phyloP scores from a whole-genome alignment of 2,797 vertebrate genomes.

The Taeniopygia guttata region DNA sequence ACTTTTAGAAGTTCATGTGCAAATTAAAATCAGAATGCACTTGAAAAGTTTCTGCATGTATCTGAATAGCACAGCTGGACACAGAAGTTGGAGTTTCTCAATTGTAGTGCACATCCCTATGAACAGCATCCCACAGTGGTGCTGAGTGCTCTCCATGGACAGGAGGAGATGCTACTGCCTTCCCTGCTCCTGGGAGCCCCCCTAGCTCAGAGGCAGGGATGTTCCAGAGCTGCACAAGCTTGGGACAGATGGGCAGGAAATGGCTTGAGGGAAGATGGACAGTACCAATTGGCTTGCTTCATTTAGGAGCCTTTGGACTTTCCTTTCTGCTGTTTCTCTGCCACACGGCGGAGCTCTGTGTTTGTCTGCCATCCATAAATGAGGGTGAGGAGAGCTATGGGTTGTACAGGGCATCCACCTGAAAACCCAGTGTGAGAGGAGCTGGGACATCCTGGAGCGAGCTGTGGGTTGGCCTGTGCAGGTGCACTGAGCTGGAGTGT shows the following conservation, averaged over 20 bases:
- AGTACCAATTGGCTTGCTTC: background rate
- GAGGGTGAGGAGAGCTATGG: background rate
- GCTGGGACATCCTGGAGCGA: rapidly evolving
- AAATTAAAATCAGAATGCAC: background rate
- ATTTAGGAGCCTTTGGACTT: background rate
- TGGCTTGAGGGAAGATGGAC: background rate
- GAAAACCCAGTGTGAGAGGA: rapidly evolving
- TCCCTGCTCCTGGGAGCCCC: background rate
- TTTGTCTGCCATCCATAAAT: background rate
- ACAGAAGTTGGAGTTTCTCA: background rate
- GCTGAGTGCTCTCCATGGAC: rapidly evolving
- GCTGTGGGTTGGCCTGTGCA: background rate
- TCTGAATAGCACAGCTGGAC: background rate
- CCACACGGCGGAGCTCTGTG: background rate
- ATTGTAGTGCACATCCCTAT: rapidly evolving
- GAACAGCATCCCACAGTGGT: background rate
- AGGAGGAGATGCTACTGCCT: background rate
- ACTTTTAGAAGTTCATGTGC: background rate
- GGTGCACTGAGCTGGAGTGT: rapidly evolving
- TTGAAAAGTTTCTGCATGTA: background rate
- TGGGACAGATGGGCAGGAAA: background rate
- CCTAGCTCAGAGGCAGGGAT: background rate
- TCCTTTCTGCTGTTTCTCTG: background rate
- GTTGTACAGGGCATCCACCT: background rate
- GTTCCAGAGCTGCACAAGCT: background rate